Evolutionary conservation across 2,797 vertebrate species (phyloP), one percentile per base, ranked within the genome.

Genomic region (Botia kubotai): DNA sequence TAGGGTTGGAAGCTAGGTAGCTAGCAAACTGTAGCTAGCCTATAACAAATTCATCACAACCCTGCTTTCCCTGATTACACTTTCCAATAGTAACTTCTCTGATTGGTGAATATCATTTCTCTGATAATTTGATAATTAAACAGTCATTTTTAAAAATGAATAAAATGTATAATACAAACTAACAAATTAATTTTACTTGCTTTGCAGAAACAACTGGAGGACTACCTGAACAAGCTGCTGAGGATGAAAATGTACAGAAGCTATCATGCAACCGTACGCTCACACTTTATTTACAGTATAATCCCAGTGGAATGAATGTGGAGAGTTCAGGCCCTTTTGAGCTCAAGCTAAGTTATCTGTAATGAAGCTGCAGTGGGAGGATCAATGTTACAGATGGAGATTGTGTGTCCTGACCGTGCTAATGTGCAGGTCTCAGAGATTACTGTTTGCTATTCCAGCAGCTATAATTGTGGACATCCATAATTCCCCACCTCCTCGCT

Each of bases 191-290:
- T 46, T 46, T 11, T 36, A 3, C 19, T 26, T 72, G 6, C 11
- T 79, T 83, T 90, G 93, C 89, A 99, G 98, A 98, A 94, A 91
- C 98, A 99, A 80, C 92, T 99, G 89, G 98, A 99, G 84, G 97
- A 99, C 90, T 99, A 99, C 89, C 88, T 99, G 91, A 96, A 96
- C 89, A 97, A 95, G 83, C 93, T 99, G 87, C 92, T 99, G 83
- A 97, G 93, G 92, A 98, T 98, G 96, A 92, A 96, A 0, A 92
- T 98, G 94, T 99, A 99, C 90, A 95, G 94, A 88, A 98, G 97
- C 92, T 98, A 98, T 86, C 95, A 97, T 75, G 96, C 98, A 55
- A 99, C 97, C 29, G 98, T 99, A 94, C 97, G 97, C 93, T 87
- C 73, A 19, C 65, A n/a, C 19, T 58, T n/a, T 33, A 62, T 26